Conservation (phyloP, 2,888 invertebrate species). For the Eubasilissa splendida region DNA sequence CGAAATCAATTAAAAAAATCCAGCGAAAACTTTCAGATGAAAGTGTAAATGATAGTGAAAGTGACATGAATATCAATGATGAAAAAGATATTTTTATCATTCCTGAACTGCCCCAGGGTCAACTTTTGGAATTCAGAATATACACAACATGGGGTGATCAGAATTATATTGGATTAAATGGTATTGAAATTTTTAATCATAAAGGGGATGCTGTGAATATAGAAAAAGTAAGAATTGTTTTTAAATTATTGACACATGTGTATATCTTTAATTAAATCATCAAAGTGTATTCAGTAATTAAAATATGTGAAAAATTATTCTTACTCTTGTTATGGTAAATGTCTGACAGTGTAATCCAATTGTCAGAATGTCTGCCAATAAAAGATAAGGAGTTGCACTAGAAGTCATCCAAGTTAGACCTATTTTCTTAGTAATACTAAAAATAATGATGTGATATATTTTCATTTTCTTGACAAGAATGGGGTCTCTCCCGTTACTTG, state of each 20-base stretch:
- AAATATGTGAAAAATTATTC: too few species aligned
- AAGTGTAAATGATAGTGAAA: constrained; percentile 1
- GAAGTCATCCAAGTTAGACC: too few species aligned
- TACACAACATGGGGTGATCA: constrained; percentile 86
- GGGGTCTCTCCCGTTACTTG: too few species aligned
- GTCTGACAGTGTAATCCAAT: too few species aligned
- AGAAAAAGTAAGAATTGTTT: constrained; percentile 71
- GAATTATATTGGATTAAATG: constrained; percentile 84
- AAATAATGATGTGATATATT: too few species aligned
- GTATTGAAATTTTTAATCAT: constrained; percentile 81
- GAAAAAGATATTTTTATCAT: constrained; percentile 74
- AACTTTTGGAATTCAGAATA: constrained; percentile 78
- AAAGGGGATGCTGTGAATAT: constrained; percentile 75
- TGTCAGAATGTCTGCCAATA: too few species aligned
- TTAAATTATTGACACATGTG: not conserved
- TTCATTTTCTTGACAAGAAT: too few species aligned
- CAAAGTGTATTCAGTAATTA: too few species aligned
- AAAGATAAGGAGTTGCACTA: too few species aligned
- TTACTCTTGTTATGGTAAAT: too few species aligned
- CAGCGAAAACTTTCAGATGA: constrained; percentile 21
- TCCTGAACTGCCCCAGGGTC: constrained; percentile 83
- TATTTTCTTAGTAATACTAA: too few species aligned
- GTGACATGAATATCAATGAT: not conserved
- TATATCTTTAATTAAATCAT: constrained; percentile 60
- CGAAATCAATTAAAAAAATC: constrained; percentile 15